Percentiles rank a stretch among this genome's conserved stretches.
Conservation (phyloP, 1,140 invertebrate genomes). For the Paracyclopina nana region DNA sequence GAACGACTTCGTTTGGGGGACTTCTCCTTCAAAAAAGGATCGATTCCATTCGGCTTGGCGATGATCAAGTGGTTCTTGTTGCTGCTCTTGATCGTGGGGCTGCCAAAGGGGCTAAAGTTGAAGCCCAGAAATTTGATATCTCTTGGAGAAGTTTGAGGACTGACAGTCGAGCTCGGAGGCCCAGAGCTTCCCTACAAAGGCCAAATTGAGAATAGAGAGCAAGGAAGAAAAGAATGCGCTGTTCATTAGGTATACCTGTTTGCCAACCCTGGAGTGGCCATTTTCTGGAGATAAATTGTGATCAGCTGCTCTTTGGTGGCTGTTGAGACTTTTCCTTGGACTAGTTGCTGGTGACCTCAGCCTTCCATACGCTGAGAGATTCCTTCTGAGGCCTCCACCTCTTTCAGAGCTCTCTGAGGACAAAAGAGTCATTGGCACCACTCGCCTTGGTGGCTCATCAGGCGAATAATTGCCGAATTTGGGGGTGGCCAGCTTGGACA, state of each 20-base stretch:
- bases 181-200: not conserved
- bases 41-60: slow-evolving; percentile 23
- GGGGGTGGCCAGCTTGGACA: slow-evolving; percentile 22
- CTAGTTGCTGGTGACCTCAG: not conserved
- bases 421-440: too few species aligned
- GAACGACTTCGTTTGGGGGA: slow-evolving; percentile 46
- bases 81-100: slow-evolving; percentile 21
- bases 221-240: not conserved
- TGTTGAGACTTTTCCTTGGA: slow-evolving; percentile 32
- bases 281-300: slow-evolving; percentile 35
- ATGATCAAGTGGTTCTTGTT: slow-evolving; percentile 24
- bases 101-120: slow-evolving; percentile 17
- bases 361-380: slow-evolving; percentile 14
- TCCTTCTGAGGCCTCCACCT: not conserved
- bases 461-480: too few species aligned
- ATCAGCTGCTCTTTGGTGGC: slow-evolving; percentile 46
- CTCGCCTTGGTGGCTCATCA: too few species aligned
- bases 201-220: not conserved
- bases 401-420: slow-evolving; percentile 7
- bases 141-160: slow-evolving; percentile 24
- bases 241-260: not conserved
- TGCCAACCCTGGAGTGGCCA: slow-evolving; percentile 19
- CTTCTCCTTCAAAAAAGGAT: slow-evolving; percentile 13
- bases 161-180: slow-evolving; percentile 22
- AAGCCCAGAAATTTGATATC: slow-evolving; percentile 20